Evolutionary conservation across 2,888 invertebrate genomes (phyloP).

Genomic region (Abscondita cerata): DNA sequence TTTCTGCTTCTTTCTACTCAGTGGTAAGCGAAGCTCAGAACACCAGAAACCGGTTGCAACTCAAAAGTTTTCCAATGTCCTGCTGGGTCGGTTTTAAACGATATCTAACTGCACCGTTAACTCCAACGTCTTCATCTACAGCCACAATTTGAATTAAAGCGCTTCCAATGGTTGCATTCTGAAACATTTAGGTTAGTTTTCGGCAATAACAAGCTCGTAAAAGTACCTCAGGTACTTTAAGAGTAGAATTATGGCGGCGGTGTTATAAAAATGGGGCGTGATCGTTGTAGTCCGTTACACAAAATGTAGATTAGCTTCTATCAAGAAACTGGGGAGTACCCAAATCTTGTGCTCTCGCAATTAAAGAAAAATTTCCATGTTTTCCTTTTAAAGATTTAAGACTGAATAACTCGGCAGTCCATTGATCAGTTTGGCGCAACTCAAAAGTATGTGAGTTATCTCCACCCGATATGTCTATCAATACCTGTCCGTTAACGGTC

Average conservation of each 20-base stretch:
- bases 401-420: slow-evolving; percentile 78
- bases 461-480: slow-evolving; percentile 55
- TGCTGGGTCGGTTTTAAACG: slow-evolving; percentile 79
- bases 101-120: slow-evolving; percentile 89
- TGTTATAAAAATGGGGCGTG: slow-evolving; percentile 83
- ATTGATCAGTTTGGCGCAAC: slow-evolving; percentile 75
- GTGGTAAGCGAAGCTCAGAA: slow-evolving; percentile 69
- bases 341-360: slow-evolving; percentile 77
- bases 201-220: neutral
- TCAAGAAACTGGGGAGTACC: slow-evolving; percentile 75
- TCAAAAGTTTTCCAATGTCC: slow-evolving; percentile 84
- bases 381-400: slow-evolving; percentile 76
- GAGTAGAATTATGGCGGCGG: slow-evolving; percentile 86
- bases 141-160: slow-evolving; percentile 82
- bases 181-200: too few species aligned
- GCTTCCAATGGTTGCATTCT: slow-evolving; percentile 88
- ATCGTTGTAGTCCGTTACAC: slow-evolving; percentile 89
- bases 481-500: slow-evolving; percentile 77
- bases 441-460: slow-evolving; percentile 64
- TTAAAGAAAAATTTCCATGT: slow-evolving; percentile 86
- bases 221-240: slow-evolving; percentile 82
- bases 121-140: slow-evolving; percentile 86
- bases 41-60: slow-evolving; percentile 80
- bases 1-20: slow-evolving; percentile 86
- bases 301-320: slow-evolving; percentile 72